These are phyloP conservation scores for Asbolus verrucosus DNA, from an alignment of 1,140 invertebrate genomes.

Conservation along the genomic window DNA sequence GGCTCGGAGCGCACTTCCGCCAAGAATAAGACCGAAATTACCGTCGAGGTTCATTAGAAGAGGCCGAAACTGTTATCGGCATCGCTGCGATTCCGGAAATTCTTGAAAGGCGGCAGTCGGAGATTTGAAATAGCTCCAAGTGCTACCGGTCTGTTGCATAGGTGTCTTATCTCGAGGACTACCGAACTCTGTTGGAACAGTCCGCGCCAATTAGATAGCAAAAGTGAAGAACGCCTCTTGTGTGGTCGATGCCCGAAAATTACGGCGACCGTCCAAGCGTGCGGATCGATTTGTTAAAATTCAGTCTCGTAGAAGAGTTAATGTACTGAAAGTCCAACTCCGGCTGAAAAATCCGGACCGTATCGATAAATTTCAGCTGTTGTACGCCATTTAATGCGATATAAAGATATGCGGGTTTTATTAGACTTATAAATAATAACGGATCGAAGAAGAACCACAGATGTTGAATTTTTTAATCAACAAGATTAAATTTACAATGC, in stretches of 20 bases:
- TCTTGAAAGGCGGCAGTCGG: no score
- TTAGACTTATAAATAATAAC: slow-evolving; percentile 39
- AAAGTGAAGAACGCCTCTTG: not conserved
- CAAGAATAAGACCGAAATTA: no score
- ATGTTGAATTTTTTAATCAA: slow-evolving; percentile 8
- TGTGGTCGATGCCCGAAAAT: not conserved
- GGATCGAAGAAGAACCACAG: slow-evolving; percentile 15
- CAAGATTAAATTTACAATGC: no score
- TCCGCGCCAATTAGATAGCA: not conserved
- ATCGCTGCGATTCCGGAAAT: no score
- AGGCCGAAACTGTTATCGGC: no score
- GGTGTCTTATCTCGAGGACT: slow-evolving; percentile 8
- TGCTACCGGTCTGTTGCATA: no score
- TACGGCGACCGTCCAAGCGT: no score
- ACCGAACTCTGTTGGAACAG: not conserved
- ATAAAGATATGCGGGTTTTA: slow-evolving; percentile 34
- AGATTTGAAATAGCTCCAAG: no score
- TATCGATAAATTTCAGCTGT: slow-evolving; percentile 13
- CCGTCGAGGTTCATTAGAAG: no score
- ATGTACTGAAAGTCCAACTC: not conserved
- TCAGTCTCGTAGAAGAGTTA: no score
- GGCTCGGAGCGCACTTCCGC: slow-evolving; percentile 6
- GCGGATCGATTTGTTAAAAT: no score
- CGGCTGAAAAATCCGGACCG: slow-evolving; percentile 18
- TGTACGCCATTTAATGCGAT: slow-evolving; percentile 4